Percentiles rank a stretch among this genome's conserved stretches.
phyloP scores from a whole-genome alignment of 2,113 vertebrate species.

The Bettongia penicillata region DNA sequence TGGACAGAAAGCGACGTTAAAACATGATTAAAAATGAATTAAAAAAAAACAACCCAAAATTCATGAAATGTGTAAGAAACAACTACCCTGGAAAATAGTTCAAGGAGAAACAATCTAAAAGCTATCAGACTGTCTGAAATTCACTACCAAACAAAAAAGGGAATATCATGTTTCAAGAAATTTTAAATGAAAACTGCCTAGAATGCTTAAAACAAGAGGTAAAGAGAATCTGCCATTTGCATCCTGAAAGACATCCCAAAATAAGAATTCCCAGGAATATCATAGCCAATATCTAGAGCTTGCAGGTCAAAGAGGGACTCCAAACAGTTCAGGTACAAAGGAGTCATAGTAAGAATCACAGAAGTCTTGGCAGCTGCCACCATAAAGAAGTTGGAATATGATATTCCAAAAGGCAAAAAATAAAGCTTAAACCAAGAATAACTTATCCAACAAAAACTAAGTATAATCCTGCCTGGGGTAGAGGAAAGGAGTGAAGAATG shows the following conservation, averaged over 20 bases:
- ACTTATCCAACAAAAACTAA: neutral
- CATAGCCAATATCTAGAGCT: neutral
- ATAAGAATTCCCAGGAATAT: neutral
- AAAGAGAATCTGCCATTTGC: neutral
- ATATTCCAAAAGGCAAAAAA: neutral
- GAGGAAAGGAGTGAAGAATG: neutral
- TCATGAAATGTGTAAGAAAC: neutral
- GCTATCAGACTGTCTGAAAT: neutral
- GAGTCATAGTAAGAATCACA: neutral
- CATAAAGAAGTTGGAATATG: neutral
- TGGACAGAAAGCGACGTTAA: neutral
- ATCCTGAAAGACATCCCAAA: neutral
- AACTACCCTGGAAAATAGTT: neutral
- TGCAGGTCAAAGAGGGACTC: neutral
- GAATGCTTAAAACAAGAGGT: neutral
- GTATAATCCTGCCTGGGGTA: neutral
- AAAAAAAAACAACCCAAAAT: neutral
- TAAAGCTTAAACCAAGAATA: neutral
- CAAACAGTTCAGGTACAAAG: neutral
- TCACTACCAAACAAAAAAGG: neutral
- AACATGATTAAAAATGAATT: neutral
- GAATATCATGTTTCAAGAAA: neutral
- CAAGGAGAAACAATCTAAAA: neutral
- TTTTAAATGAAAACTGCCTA: neutral
- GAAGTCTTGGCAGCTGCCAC: neutral